phyloP scores from a whole-genome alignment of 2,113 vertebrate species.

The Scortum barcoo region DNA sequence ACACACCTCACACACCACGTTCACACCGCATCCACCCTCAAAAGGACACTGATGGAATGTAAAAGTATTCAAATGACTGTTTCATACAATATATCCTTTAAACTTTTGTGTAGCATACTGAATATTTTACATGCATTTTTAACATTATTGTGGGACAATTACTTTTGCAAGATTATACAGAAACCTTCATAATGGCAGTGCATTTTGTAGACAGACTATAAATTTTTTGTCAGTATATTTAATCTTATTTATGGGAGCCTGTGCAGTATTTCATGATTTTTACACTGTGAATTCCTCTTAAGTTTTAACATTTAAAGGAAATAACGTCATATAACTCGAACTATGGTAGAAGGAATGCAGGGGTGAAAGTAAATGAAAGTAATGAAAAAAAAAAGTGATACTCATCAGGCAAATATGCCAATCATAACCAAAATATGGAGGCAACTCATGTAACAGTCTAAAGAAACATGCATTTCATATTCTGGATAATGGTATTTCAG shows the following conservation, averaged over 20 bases:
- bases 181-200: neutral
- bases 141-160: neutral
- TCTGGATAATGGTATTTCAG: neutral
- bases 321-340: too few relatives aligned
- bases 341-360: too few relatives aligned
- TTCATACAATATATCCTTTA: neutral
- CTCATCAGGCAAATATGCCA: neutral
- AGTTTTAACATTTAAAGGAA: neutral
- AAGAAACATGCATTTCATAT: neutral
- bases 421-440: neutral
- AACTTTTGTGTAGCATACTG: neutral
- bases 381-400: neutral
- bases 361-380: too few relatives aligned
- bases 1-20: slow-evolving; percentile 32
- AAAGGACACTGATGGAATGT: slow-evolving; percentile 41
- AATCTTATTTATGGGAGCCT: neutral
- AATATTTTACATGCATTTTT: neutral
- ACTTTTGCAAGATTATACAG: neutral
- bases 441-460: neutral
- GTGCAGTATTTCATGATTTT: neutral
- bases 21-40: slow-evolving; percentile 27
- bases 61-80: neutral
- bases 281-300: neutral
- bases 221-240: neutral
- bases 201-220: neutral